Conservation (phyloP, 1,140 invertebrate species). For the Conopomorpha cramerella region DNA sequence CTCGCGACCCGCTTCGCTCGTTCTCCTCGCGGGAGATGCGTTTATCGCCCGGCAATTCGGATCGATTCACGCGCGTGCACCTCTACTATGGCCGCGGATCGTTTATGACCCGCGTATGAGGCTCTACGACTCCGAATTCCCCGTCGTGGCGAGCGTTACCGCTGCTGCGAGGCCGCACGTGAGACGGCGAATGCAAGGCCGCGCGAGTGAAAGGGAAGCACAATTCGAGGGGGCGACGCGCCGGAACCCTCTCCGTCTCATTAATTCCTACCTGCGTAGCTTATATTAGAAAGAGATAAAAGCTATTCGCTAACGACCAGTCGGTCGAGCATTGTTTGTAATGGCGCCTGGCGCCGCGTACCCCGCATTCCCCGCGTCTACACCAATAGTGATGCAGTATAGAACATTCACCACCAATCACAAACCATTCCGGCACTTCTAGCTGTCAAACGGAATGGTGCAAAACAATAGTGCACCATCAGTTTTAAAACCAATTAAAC, state of each 20-base stretch:
- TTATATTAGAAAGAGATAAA: slow-evolving; percentile 59
- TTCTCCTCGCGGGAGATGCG: slow-evolving; percentile 55
- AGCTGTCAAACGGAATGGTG: slow-evolving; percentile 51
- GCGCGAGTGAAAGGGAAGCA: slow-evolving; percentile 34
- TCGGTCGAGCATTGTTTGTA: slow-evolving; percentile 50
- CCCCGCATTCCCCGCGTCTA: slow-evolving; percentile 37
- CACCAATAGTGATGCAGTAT: slow-evolving; percentile 56
- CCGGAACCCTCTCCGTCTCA: slow-evolving; percentile 50
- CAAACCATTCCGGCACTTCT: slow-evolving; percentile 58
- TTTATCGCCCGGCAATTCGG: slow-evolving; percentile 53
- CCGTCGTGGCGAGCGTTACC: slow-evolving; percentile 54
- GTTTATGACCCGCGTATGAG: slow-evolving; percentile 60
- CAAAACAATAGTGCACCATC: slow-evolving; percentile 34
- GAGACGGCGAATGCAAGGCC: slow-evolving; percentile 32
- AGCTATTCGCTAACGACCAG: slow-evolving; percentile 53
- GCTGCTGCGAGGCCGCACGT: slow-evolving; percentile 42
- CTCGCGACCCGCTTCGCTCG: too few species aligned
- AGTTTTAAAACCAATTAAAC: too few species aligned
- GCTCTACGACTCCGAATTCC: slow-evolving; percentile 57
- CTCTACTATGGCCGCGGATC: slow-evolving; percentile 59
- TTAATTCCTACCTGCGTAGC: slow-evolving; percentile 53
- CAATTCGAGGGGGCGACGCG: slow-evolving; percentile 15
- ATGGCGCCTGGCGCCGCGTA: slow-evolving; percentile 45
- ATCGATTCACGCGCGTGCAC: slow-evolving; percentile 58
- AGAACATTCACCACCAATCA: slow-evolving; percentile 59